Conservation (phyloP, 2,888 invertebrate genomes). For the Ornithoptera alexandrae region DNA sequence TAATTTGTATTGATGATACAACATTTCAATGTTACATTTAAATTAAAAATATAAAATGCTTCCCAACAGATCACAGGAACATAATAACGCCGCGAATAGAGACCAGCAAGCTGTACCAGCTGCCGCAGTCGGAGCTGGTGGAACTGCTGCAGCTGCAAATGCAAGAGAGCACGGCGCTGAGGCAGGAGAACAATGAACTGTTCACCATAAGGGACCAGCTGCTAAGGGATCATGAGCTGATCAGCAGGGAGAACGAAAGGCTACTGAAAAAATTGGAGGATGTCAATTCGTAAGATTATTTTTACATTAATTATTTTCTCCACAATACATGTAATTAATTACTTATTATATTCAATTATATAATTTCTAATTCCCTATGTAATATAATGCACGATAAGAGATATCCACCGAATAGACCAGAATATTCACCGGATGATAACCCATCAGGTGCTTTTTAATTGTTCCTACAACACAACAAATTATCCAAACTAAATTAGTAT, state of each 20-base stretch:
- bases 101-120: conserved; percentile 85
- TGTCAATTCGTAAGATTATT: conserved; percentile 87
- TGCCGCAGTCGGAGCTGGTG: conserved; percentile 89
- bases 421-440: no score
- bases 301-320: not conserved
- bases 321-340: no score
- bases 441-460: no score
- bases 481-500: no score
- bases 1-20: no score
- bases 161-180: conserved; percentile 87
- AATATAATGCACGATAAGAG: no score
- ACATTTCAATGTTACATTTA: no score
- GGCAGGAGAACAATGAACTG: conserved; percentile 92
- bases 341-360: no score
- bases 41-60: not conserved
- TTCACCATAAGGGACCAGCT: conserved; percentile 89
- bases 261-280: conserved; percentile 92
- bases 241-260: conserved; percentile 94
- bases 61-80: conserved; percentile 47
- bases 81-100: conserved; percentile 82
- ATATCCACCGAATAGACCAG: no score
- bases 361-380: no score
- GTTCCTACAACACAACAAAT: no score
- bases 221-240: conserved; percentile 92
- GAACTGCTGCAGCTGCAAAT: conserved; percentile 93